Base-by-base conservation (phyloP, 2,113 vertebrate species). In the Rutilus rutilus region DNA sequence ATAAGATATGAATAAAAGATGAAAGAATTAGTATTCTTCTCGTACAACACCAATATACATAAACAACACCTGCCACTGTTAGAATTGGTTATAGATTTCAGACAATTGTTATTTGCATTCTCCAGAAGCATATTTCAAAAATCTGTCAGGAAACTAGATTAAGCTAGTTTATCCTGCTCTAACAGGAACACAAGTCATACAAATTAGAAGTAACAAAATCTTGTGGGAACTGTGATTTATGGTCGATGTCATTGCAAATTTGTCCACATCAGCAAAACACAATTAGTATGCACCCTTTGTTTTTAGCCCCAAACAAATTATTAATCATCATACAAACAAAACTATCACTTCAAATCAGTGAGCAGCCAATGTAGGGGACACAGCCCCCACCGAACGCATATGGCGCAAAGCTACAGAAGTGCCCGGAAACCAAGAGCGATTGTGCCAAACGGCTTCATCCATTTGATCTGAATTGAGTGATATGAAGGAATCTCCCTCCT, bases 221-320 rank as follows among this genome's bases (percentile, higher is more conserved):
- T 81, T 62, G 50, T 36, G 87, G 71, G 42, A 82, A 83, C 10
- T 11, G 52, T 85, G 87, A 85, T 73, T 85, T 73, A 83, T 83
- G 62, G 64, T 78, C 25, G 25, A 30, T 39, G 52, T 78, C 54
- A 78, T 4, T 36, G 42, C 8, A 25, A 73, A 71, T 75, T 47
- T 81, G 27, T 75, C 85, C 54, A 64, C 52, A 73, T 77, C 17
- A 85, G 50, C n/a, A 39, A 33, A 67, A 75, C 59, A 30, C 27
- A 75, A 74, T 60, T 73, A 64, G 23, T 27, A 76, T 85, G 47
- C 54, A 36, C 60, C 75, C 60, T 14, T 21, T 23, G 42, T 12
- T 81, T 67, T 42, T 47, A 39, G 60, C 42, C 69, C 10, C 17
- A 85, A 27, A 85, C 59, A 5, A 74, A 80, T 67, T 59, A 80